Conservation (phyloP, 1,140 invertebrate genomes). For the Caerostris darwini region DNA sequence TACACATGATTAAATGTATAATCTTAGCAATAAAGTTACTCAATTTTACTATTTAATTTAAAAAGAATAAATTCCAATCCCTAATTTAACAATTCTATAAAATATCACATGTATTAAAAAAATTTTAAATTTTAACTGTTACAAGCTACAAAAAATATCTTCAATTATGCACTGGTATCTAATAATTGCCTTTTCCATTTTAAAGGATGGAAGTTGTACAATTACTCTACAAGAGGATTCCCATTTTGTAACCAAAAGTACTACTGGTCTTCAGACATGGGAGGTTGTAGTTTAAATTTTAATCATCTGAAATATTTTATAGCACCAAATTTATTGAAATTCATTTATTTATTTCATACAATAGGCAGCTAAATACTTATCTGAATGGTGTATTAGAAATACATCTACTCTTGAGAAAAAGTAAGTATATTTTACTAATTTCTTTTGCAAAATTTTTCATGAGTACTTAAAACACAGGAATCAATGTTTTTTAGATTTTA, state of each 20-base stretch:
- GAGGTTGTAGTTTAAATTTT: slow-evolving; percentile 42
- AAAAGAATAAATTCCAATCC: no score
- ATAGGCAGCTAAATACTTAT: slow-evolving; percentile 68
- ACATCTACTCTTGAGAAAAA: slow-evolving; percentile 14
- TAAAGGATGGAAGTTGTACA: slow-evolving; percentile 8
- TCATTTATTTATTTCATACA: slow-evolving; percentile 28
- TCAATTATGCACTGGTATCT: no score
- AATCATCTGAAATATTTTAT: background rate
- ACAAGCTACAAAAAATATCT: no score
- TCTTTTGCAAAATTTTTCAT: background rate
- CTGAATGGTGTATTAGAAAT: slow-evolving; percentile 65
- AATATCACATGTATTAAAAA: no score
- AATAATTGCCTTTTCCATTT: background rate
- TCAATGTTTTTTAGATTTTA: no score
- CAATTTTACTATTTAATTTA: no score
- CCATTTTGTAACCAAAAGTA: slow-evolving; percentile 53
- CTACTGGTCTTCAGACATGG: slow-evolving; percentile 64
- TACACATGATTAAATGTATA: no score
- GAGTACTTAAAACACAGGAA: no score
- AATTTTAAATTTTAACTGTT: no score
- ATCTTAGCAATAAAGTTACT: no score
- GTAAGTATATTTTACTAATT: slow-evolving; percentile 37
- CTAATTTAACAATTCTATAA: no score
- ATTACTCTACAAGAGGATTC: slow-evolving; percentile 48
- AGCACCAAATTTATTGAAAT: background rate